Conservation (phyloP, 2,797 vertebrate species). For the Glyptemys insculpta region DNA sequence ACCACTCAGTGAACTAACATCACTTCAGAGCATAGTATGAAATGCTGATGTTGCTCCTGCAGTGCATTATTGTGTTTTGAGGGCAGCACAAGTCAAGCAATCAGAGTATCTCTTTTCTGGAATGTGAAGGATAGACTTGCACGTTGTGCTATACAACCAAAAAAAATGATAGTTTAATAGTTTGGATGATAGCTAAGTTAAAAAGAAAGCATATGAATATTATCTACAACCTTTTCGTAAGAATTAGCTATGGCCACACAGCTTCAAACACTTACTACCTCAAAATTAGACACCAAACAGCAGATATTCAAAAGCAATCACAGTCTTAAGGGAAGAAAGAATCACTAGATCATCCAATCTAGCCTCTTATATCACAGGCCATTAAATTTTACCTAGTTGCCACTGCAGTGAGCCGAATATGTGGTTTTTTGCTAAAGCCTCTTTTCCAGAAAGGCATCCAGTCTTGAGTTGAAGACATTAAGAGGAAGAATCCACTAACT, state of each 20-base stretch:
- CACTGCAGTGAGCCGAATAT: background rate
- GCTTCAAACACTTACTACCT: background rate
- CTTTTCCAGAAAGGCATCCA: background rate
- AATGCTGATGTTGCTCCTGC: conserved; percentile 8
- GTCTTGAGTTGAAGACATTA: background rate
- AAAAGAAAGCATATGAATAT: conserved; percentile 21
- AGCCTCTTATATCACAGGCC: background rate
- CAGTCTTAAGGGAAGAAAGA: background rate
- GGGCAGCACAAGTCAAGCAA: background rate
- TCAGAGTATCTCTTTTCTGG: conserved; percentile 13
- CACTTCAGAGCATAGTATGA: conserved; percentile 6
- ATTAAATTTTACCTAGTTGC: background rate
- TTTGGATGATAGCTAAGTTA: background rate
- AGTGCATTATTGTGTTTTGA: background rate
- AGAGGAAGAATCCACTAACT: background rate
- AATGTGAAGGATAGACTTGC: background rate
- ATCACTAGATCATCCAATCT: background rate
- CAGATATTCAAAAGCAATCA: background rate
- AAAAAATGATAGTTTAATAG: background rate
- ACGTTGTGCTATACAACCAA: background rate
- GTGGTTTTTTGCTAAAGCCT: background rate
- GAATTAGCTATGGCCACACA: background rate
- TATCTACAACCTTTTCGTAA: background rate
- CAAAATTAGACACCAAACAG: background rate
- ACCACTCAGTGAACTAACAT: background rate